phyloP scores from a whole-genome alignment of 1,140 invertebrate genomes.

The Lineus longissimus region DNA sequence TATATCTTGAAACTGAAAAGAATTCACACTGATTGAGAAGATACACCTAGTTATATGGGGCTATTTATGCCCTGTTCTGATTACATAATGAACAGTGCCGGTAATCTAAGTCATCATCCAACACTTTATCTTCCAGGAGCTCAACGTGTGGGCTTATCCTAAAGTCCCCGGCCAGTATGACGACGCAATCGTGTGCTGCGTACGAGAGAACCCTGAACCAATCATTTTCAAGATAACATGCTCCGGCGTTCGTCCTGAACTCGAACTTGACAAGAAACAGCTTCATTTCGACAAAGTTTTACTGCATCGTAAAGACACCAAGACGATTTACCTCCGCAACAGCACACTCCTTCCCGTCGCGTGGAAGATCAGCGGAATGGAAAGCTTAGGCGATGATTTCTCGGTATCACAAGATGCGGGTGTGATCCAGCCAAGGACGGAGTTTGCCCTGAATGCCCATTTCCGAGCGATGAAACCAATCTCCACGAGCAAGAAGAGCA shows the following conservation, averaged over 20 bases:
- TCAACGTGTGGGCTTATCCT: slow-evolving; percentile 53
- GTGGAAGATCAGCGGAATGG: slow-evolving; percentile 52
- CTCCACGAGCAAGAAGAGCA: slow-evolving; percentile 44
- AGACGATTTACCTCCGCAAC: slow-evolving; percentile 52
- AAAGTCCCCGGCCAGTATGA: slow-evolving; percentile 41
- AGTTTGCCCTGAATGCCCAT: slow-evolving; percentile 47
- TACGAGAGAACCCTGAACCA: slow-evolving; percentile 54
- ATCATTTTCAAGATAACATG: slow-evolving; percentile 51
- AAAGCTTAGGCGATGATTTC: slow-evolving; percentile 54
- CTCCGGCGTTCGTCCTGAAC: slow-evolving; percentile 48
- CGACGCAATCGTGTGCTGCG: slow-evolving; percentile 52
- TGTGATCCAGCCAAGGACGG: slow-evolving; percentile 45
- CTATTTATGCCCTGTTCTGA: not conserved
- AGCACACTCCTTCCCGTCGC: slow-evolving; percentile 51
- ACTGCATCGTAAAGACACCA: slow-evolving; percentile 53
- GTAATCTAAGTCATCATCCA: too few species aligned
- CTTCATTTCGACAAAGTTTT: slow-evolving; percentile 54
- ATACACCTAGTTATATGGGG: not conserved
- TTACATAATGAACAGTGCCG: too few species aligned
- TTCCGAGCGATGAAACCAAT: slow-evolving; percentile 53
- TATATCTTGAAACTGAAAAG: too few species aligned
- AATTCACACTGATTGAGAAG: too few species aligned
- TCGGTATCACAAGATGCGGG: slow-evolving; percentile 48
- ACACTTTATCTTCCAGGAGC: not conserved
- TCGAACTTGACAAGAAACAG: slow-evolving; percentile 51